A percentile compares a stretch with the other conserved stretches of the same genome.
Evolutionary conservation across 2,113 vertebrate genomes (phyloP).

Genomic region (Lepidothrix coronata): DNA sequence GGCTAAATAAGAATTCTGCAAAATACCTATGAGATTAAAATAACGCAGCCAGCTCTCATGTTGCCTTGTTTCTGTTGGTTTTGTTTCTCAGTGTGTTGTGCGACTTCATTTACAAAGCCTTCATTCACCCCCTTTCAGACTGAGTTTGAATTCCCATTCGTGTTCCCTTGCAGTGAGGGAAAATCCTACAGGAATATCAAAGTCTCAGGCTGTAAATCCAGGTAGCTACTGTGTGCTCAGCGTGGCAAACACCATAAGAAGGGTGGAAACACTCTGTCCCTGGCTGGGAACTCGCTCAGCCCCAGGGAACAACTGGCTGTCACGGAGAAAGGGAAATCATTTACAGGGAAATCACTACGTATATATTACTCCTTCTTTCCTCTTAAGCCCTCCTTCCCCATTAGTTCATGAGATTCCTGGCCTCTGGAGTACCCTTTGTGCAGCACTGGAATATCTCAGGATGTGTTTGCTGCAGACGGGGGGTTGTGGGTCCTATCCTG

Average conservation of each 20-base stretch:
- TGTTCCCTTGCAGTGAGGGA: not conserved
- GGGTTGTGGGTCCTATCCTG: not conserved
- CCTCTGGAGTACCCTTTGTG: not conserved
- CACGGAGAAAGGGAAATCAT: not conserved
- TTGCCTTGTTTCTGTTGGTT: too few species aligned
- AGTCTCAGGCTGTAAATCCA: not conserved
- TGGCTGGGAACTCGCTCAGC: not conserved
- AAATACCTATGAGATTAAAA: constrained; percentile 26
- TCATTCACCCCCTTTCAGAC: not conserved
- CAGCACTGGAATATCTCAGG: not conserved
- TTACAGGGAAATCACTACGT: not conserved
- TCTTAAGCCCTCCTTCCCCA: not conserved
- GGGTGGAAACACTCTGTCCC: not conserved
- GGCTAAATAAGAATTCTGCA: not conserved
- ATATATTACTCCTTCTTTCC: not conserved
- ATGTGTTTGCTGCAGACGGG: not conserved
- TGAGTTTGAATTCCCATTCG: fast-evolving
- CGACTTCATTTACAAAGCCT: not conserved
- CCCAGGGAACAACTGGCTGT: not conserved
- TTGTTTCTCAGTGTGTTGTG: not conserved
- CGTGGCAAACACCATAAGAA: not conserved
- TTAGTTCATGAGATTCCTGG: constrained; percentile 11
- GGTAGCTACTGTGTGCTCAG: not conserved
- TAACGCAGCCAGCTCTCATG: not conserved
- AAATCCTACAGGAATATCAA: not conserved